Conservation (phyloP, 2,888 invertebrate species). For the Heliconius ismenius region DNA sequence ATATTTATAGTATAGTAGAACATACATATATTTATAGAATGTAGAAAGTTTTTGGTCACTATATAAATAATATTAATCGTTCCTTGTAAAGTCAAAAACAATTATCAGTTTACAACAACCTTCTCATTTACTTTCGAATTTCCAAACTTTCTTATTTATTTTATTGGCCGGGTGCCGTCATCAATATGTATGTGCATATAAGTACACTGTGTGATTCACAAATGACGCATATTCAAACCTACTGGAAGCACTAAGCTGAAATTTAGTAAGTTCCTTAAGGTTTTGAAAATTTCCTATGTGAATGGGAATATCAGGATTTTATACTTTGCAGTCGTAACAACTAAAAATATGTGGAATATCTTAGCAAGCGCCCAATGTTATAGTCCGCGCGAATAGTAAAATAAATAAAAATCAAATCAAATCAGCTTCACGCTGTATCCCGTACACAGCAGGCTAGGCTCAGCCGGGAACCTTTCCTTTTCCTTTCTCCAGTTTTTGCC, state of each 20-base stretch:
- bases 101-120: neutral
- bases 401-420: too few species aligned
- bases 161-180: neutral
- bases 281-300: too few species aligned
- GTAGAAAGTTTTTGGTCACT: neutral
- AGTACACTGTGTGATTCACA: neutral
- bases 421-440: too few species aligned
- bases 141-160: slow-evolving; percentile 12
- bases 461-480: too few species aligned
- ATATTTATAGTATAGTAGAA: neutral
- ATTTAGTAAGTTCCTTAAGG: neutral
- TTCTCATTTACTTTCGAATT: slow-evolving; percentile 7
- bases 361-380: too few species aligned
- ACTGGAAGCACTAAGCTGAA: neutral
- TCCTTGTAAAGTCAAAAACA: neutral
- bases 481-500: too few species aligned
- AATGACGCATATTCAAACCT: neutral
- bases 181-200: neutral
- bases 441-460: too few species aligned
- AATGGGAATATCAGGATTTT: too few species aligned
- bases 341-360: too few species aligned
- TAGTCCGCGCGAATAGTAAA: too few species aligned
- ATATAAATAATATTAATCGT: neutral
- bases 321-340: too few species aligned
- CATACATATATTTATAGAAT: neutral